phyloP scores from a whole-genome alignment of 2,888 invertebrate genomes.

The Trichopoda pennipes region DNA sequence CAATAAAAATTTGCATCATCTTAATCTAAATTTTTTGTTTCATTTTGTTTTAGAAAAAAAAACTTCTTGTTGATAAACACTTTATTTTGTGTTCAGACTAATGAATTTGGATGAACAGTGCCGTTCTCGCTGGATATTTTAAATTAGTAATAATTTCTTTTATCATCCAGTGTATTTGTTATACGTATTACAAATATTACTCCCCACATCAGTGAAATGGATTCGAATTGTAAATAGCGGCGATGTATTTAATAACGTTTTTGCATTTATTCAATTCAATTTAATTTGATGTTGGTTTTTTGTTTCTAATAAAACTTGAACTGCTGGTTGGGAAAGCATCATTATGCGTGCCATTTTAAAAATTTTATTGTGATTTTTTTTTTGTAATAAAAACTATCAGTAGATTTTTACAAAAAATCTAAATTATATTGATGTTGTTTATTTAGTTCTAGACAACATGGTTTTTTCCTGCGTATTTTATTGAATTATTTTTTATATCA shows the following conservation, averaged over 20 bases:
- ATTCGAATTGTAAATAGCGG: constrained; percentile 38
- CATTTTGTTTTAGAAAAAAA: no score
- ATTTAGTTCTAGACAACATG: constrained; percentile 28
- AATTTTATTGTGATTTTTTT: constrained; percentile 24
- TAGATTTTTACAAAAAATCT: constrained; percentile 22
- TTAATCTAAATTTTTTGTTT: no score
- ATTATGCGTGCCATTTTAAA: constrained; percentile 42
- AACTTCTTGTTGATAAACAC: no score
- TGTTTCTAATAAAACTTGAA: constrained; percentile 18
- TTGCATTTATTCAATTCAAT: constrained; percentile 42
- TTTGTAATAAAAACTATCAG: not conserved
- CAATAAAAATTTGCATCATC: no score
- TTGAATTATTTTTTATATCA: constrained; percentile 57
- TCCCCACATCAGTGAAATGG: not conserved
- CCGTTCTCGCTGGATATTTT: not conserved
- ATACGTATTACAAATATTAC: not conserved
- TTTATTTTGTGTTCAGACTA: no score
- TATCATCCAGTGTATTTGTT: constrained; percentile 1
- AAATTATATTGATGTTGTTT: constrained; percentile 42
- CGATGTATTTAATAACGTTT: constrained; percentile 35
- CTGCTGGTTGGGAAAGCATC: constrained; percentile 41
- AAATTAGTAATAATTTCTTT: not conserved
- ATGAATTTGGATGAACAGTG: no score
- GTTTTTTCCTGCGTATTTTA: constrained; percentile 14
- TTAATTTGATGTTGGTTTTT: constrained; percentile 40